phyloP scores from a whole-genome alignment of 2,113 vertebrate genomes.

The Ceuthmochares aereus region DNA sequence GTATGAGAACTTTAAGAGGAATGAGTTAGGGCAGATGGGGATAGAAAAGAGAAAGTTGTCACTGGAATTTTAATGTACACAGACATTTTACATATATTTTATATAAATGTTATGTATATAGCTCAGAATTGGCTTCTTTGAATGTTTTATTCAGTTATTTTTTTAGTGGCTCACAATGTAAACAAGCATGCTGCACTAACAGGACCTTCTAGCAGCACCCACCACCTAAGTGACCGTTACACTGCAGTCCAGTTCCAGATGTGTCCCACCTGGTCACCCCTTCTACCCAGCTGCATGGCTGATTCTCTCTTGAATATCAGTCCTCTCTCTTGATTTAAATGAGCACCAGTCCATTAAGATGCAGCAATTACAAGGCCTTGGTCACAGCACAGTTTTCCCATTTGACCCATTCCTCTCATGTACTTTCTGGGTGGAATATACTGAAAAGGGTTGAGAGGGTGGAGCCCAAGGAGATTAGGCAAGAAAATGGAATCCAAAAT shows the following conservation, averaged over 20 bases:
- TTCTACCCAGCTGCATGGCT: neutral
- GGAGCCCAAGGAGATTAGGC: neutral
- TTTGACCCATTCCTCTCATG: neutral
- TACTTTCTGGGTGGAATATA: neutral
- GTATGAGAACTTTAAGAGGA: too few species aligned
- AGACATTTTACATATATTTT: neutral
- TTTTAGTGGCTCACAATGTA: neutral
- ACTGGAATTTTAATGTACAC: neutral
- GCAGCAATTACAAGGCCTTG: neutral
- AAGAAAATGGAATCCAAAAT: neutral
- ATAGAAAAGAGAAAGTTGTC: neutral
- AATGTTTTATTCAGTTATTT: neutral
- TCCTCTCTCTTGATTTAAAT: neutral
- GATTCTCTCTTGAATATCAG: rapidly evolving
- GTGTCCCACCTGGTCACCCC: neutral
- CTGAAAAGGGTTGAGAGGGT: neutral
- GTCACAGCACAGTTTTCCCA: rapidly evolving
- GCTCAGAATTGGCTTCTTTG: neutral
- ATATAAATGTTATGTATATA: neutral
- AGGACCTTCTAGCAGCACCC: neutral
- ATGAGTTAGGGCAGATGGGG: neutral
- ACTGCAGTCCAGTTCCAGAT: neutral
- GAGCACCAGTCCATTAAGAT: neutral
- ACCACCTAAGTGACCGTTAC: neutral
- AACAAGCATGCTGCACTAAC: neutral